Evolutionary conservation across 2,888 invertebrate species (phyloP).

Genomic region (Drosophila tripunctata): DNA sequence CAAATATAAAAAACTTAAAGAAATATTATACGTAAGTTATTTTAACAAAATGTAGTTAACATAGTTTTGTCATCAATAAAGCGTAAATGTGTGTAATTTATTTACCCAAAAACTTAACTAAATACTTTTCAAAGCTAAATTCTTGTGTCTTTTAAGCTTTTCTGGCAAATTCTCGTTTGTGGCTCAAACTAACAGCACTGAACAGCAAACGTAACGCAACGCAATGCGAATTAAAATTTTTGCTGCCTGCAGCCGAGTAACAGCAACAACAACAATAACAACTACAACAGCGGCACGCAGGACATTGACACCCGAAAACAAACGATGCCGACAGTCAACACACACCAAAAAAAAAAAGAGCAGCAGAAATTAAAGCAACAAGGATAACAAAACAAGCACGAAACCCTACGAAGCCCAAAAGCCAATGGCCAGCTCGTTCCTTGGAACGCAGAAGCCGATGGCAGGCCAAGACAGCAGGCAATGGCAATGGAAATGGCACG

Average conservation of each 20-base stretch:
- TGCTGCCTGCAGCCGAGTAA: conserved; percentile 51
- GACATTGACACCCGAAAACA: conserved; percentile 80
- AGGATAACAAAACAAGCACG: conserved; percentile 40
- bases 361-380: conserved; percentile 3
- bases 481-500: conserved; percentile 46
- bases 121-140: too few relatives aligned
- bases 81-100: too few relatives aligned
- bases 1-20: too few relatives aligned
- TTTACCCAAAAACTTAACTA: too few relatives aligned
- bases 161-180: too few relatives aligned
- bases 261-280: conserved; percentile 16
- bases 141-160: too few relatives aligned
- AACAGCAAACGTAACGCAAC: conserved; percentile 51
- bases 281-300: conserved; percentile 52
- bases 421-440: conserved; percentile 66
- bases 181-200: too few relatives aligned
- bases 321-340: conserved; percentile 70
- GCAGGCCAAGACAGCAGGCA: background rate
- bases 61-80: too few relatives aligned
- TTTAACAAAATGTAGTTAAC: too few relatives aligned
- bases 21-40: too few relatives aligned
- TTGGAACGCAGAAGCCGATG: conserved; percentile 23
- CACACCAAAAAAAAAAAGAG: conserved; percentile 25
- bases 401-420: conserved; percentile 76
- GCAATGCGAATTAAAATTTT: conserved; percentile 72